Percentiles rank a stretch among this genome's conserved stretches.
phyloP scores from a whole-genome alignment of 2,888 invertebrate genomes.

The Meandrusa payeni region DNA sequence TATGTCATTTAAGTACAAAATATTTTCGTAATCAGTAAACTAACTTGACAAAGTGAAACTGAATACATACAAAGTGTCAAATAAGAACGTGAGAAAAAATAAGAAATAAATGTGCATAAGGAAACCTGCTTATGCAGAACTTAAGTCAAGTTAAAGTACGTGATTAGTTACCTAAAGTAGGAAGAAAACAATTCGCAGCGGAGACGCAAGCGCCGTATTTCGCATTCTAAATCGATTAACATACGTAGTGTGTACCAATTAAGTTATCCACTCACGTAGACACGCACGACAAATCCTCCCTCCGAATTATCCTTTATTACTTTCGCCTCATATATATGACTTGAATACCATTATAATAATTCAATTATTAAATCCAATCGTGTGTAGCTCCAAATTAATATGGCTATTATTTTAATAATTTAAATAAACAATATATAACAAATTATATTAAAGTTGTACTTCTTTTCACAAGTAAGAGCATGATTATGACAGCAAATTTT shows the following conservation, averaged over 20 bases:
- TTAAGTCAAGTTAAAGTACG: conserved; percentile 17
- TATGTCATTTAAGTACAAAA: too few species aligned
- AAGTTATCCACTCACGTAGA: conserved; percentile 3
- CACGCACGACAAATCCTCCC: conserved; percentile 3
- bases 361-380: conserved; percentile 1
- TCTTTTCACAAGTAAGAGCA: too few species aligned
- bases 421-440: too few species aligned
- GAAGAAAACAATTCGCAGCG: conserved; percentile 20
- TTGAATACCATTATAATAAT: not conserved
- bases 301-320: conserved; percentile 14
- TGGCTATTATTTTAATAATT: too few species aligned
- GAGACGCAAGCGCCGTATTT: not conserved
- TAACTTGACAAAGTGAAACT: conserved; percentile 7
- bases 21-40: conserved; percentile 8
- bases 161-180: conserved; percentile 16
- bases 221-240: conserved; percentile 9
- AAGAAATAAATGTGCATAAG: conserved; percentile 12
- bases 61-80: not conserved
- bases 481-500: too few species aligned
- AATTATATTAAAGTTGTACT: too few species aligned
- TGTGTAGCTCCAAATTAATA: not conserved
- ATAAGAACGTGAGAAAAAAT: conserved; percentile 12
- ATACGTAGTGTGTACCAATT: conserved; percentile 4
- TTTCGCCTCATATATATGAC: conserved; percentile 10
- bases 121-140: conserved; percentile 9